Evolutionary conservation across 1,140 invertebrate species (phyloP), one percentile per base, ranked within the genome.

Genomic region (Tetramorium alpestre): DNA sequence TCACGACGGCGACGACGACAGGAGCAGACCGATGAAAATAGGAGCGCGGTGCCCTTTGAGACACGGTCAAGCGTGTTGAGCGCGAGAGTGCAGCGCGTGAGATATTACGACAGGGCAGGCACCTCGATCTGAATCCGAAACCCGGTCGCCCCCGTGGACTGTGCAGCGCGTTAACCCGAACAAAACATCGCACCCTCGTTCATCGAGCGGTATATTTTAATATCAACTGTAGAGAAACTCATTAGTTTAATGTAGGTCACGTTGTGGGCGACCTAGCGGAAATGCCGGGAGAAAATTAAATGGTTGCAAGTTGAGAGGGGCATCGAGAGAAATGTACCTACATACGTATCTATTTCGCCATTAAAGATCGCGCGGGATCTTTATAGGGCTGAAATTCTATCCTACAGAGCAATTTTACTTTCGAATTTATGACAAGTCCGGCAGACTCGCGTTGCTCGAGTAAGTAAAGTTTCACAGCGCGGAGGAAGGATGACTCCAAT

Each of bases 1-100:
- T n/a, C 11, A 67, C 7, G 51, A 67, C 18, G 47, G n/a, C 41
- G 65, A 41, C 60, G 28, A 44, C 44, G 28, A 44, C 44, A 58
- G 69, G 56, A 38, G 49, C 33, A 62, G n/a, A n/a, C 41, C 38
- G 81, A 70, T 33, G 85, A 69, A 54, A 78, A 80, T 56, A 81
- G 73, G 73, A 80, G 64, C 10, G 85, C 49, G 85, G 80, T 56
- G 87, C 58, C 84, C 89, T 91, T 91, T 91, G 85, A 80, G 65
- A 56, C 49, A 90, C 89, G 62, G 41, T 85, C 87, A 87, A 88
- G 89, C 89, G 89, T 90, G 64, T 49, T 62, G 38, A 65, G 18
- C 38, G 33, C 47, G 13, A 81, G 76, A 81, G 49, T 67, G 75
- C 76, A n/a, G 41, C 77, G 76, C 49, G 62, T 81, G 77, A 86